Evolutionary conservation across 2,113 vertebrate genomes (phyloP).

Genomic region (Romanogobio albipinnatus): DNA sequence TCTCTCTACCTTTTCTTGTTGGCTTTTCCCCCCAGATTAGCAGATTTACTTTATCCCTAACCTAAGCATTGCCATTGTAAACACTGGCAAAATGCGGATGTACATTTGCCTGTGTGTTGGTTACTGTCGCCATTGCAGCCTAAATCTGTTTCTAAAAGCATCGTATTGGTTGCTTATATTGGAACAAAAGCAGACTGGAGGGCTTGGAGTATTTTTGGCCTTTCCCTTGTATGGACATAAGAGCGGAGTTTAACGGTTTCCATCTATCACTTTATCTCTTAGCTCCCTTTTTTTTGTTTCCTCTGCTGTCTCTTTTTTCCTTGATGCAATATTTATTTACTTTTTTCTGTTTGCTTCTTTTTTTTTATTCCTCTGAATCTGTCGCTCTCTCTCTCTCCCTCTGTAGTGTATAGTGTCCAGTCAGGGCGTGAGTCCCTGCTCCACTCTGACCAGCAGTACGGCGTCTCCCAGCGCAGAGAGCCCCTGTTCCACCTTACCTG

Average conservation of each 20-base stretch:
- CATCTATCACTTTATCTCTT: slow-evolving; percentile 12
- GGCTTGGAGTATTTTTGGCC: slow-evolving; percentile 41
- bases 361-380: not conserved
- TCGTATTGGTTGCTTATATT: slow-evolving; percentile 37
- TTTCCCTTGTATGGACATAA: slow-evolving; percentile 37
- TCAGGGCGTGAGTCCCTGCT: slow-evolving; percentile 91
- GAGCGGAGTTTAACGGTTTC: slow-evolving; percentile 25
- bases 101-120: not conserved
- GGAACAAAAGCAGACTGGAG: slow-evolving; percentile 38
- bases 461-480: slow-evolving; percentile 75
- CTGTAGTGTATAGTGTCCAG: slow-evolving; percentile 79
- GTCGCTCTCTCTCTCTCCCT: not conserved
- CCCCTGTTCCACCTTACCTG: slow-evolving; percentile 70
- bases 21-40: not conserved
- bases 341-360: no score
- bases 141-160: slow-evolving; percentile 5
- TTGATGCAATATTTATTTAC: not conserved
- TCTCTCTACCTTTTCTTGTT: not conserved
- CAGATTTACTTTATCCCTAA: not conserved
- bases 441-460: slow-evolving; percentile 92
- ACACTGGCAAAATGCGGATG: slow-evolving; percentile 6
- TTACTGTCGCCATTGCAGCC: slow-evolving; percentile 2
- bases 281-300: not conserved
- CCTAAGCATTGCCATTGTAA: not conserved
- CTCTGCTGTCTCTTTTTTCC: not conserved